These are phyloP conservation scores for Bombus breviceps DNA, from an alignment of 1,140 invertebrate genomes.

Conservation along the genomic window DNA sequence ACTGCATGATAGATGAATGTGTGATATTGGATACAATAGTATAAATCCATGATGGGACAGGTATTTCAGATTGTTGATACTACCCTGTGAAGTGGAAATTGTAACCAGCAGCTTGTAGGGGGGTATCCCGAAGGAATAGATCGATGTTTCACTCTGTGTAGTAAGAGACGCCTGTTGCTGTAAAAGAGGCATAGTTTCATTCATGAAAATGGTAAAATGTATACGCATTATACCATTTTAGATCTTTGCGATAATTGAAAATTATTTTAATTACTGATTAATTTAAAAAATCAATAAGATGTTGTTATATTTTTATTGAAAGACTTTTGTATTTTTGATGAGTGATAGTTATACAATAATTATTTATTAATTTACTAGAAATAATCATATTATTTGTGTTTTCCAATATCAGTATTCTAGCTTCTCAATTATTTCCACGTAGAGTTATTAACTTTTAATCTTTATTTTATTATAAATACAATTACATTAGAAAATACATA, in stretches of 20 bases:
- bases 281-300: not conserved
- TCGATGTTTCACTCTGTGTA: conserved; percentile 63
- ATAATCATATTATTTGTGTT: not conserved
- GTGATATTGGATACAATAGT: not conserved
- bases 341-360: not conserved
- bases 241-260: not conserved
- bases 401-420: not conserved
- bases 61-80: conserved; percentile 30
- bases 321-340: not conserved
- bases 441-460: not conserved
- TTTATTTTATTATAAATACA: not conserved
- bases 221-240: not conserved
- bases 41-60: not conserved
- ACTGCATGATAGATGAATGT: not conserved
- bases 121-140: conserved; percentile 58
- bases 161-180: conserved; percentile 72
- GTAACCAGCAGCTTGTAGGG: conserved; percentile 37
- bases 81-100: conserved; percentile 46
- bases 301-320: not conserved
- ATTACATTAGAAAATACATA: not conserved
- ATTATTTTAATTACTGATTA: not conserved
- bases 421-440: not conserved
- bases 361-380: not conserved
- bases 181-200: conserved; percentile 58
- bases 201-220: conserved; percentile 63